Conservation (phyloP, 2,797 vertebrate genomes). For the Halcyon chelicuti region DNA sequence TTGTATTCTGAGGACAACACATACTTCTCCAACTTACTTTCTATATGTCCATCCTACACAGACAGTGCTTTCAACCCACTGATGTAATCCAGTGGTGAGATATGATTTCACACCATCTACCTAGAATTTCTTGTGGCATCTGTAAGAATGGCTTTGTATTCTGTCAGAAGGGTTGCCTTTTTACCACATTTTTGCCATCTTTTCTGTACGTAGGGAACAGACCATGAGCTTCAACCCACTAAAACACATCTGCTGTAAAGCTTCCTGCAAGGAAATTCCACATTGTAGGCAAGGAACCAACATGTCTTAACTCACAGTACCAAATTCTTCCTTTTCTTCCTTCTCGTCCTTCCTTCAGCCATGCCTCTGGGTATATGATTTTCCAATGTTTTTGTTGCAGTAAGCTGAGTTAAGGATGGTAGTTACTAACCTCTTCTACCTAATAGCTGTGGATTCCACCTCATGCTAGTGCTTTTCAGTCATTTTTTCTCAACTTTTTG, state of each 20-base stretch:
- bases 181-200: not conserved
- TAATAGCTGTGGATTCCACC: not conserved
- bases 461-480: not conserved
- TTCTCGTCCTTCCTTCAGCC: not conserved
- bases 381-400: not conserved
- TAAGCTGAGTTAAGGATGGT: not conserved
- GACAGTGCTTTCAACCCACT: not conserved
- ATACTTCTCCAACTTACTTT: not conserved
- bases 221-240: not conserved
- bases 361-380: rapidly evolving
- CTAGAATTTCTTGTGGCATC: not conserved
- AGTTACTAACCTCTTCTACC: not conserved
- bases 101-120: not conserved
- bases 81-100: not conserved
- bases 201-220: not conserved
- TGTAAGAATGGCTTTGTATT: not conserved
- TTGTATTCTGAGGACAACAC: not conserved
- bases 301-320: not conserved
- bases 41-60: not conserved
- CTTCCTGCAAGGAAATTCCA: not conserved
- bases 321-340: not conserved
- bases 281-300: not conserved
- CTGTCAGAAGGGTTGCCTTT: not conserved
- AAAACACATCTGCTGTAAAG: not conserved
- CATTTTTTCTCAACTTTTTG: not conserved